These are phyloP conservation scores for Argyresthia goedartella DNA, from an alignment of 2,888 invertebrate genomes.

Conservation along the genomic window DNA sequence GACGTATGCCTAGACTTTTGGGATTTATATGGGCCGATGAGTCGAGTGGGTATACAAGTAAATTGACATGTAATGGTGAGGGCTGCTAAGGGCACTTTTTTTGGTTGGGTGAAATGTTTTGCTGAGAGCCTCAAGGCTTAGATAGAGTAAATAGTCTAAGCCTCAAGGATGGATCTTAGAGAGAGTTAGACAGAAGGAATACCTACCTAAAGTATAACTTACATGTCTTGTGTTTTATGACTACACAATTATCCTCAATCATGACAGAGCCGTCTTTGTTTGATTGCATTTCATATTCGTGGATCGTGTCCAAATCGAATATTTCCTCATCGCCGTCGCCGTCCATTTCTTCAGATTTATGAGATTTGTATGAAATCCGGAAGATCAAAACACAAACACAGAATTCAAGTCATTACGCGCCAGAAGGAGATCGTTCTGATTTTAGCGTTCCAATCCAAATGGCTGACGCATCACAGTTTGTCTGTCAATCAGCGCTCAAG, in stretches of 20 bases:
- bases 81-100: no score
- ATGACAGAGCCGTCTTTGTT: conserved; percentile 4
- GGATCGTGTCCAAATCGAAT: conserved; percentile 2
- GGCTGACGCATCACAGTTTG: neutral
- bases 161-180: no score
- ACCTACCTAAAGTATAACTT: neutral
- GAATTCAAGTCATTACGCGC: conserved; percentile 3
- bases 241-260: conserved; percentile 4
- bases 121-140: no score
- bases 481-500: conserved; percentile 6
- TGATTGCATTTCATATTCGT: conserved; percentile 3
- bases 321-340: conserved; percentile 1
- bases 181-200: no score
- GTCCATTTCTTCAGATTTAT: neutral
- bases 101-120: no score
- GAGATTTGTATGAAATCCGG: neutral
- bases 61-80: no score
- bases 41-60: no score
- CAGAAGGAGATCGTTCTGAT: neutral
- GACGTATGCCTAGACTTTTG: no score
- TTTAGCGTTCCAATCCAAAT: neutral
- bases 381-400: neutral
- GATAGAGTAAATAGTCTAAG: no score
- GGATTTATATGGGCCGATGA: no score
- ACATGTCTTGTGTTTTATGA: conserved; percentile 2